Percentiles rank a stretch among this genome's conserved stretches.
Evolutionary conservation across 2,888 invertebrate genomes (phyloP).

Genomic region (Stenotaenia linearis): DNA sequence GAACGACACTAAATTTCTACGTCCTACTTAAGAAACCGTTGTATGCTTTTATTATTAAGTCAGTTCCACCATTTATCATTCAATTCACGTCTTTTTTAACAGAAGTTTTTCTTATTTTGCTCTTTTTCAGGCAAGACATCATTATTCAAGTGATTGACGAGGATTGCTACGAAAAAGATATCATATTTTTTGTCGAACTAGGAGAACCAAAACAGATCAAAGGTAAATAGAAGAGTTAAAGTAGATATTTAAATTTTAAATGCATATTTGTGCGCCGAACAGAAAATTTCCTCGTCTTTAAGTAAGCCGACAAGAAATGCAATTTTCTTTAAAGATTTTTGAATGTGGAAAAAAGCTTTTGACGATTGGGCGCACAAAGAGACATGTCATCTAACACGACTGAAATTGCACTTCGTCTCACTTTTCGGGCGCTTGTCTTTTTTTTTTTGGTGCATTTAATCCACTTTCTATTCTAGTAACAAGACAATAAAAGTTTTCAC

Average conservation of each 20-base stretch:
- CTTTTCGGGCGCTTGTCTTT: background rate
- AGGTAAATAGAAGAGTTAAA: conserved; percentile 55
- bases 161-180: conserved; percentile 96
- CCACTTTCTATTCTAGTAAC: background rate
- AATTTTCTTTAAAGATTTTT: background rate
- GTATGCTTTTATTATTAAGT: background rate
- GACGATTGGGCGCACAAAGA: background rate
- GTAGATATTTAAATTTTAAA: background rate
- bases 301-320: background rate
- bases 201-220: conserved; percentile 81
- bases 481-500: background rate
- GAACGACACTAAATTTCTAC: background rate
- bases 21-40: background rate
- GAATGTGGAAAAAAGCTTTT: background rate
- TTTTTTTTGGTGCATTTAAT: background rate
- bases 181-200: conserved; percentile 84
- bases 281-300: background rate
- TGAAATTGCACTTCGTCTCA: background rate
- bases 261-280: background rate
- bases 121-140: conserved; percentile 73
- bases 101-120: conserved; percentile 32
- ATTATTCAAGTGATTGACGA: conserved; percentile 85
- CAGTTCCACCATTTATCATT: background rate
- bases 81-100: background rate
- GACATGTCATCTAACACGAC: background rate